Percentiles rank a stretch among this genome's conserved stretches.
These are phyloP conservation scores for Caenorhabditis elegans DNA, from an alignment of 1,140 invertebrate genomes.

Conservation along the genomic window DNA sequence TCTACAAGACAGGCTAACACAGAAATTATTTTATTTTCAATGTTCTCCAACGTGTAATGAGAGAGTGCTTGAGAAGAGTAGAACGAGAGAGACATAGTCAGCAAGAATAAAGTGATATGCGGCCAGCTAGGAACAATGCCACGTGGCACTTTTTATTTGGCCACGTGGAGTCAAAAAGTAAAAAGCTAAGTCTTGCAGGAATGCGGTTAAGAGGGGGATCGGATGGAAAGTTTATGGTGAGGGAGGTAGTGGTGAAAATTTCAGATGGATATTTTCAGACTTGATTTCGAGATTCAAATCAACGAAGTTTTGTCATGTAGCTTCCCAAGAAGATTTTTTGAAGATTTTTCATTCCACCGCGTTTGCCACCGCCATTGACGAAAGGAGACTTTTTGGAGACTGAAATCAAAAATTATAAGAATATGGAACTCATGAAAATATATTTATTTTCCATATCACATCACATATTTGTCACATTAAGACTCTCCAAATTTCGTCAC, in stretches of 20 bases:
- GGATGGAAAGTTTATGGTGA: background rate
- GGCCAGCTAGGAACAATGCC: background rate
- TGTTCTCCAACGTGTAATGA: background rate
- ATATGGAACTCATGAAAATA: no score
- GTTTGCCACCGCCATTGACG: conserved; percentile 8
- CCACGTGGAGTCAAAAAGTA: background rate
- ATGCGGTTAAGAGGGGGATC: background rate
- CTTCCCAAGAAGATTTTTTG: conserved; percentile 11
- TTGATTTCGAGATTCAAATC: background rate
- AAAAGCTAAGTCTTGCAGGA: background rate
- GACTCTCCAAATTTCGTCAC: no score
- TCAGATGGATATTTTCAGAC: background rate
- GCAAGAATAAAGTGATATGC: conserved; percentile 24
- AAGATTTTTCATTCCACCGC: conserved; percentile 23
- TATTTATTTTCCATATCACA: no score
- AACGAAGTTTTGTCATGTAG: conserved; percentile 21
- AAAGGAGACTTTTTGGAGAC: conserved; percentile 10
- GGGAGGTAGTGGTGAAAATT: background rate
- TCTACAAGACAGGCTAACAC: background rate
- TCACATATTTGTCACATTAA: no score
- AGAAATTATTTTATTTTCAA: conserved; percentile 2
- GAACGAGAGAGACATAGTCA: background rate
- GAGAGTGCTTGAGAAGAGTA: background rate
- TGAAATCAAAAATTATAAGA: background rate
- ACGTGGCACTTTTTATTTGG: background rate